Evolutionary conservation across 30 jellyfish, hydroid and myxozoan genomes (phyloP).

Genomic region (Morbakka virulenta): DNA sequence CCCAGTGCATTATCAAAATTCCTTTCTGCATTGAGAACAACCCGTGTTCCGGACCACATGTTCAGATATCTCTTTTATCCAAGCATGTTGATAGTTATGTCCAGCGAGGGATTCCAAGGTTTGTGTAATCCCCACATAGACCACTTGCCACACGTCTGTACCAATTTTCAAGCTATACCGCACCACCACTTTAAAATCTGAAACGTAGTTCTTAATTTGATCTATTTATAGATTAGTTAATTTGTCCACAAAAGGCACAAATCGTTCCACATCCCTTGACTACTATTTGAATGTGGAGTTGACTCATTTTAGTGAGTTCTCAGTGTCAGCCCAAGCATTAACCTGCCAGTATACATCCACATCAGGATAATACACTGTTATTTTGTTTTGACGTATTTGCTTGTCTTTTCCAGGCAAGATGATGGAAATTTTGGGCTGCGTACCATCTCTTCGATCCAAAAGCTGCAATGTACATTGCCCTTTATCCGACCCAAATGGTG

Average conservation of each 20-base stretch:
- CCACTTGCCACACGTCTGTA: neutral
- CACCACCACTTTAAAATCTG: neutral
- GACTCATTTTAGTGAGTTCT: neutral
- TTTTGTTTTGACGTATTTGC: neutral
- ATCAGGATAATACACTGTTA: neutral
- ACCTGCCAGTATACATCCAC: neutral
- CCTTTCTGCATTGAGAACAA: neutral
- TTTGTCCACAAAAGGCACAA: neutral
- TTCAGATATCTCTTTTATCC: neutral
- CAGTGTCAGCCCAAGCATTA: neutral
- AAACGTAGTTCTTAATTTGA: neutral
- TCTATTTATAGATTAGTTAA: neutral
- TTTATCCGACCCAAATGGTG: no score
- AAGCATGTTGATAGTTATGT: neutral
- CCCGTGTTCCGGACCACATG: neutral
- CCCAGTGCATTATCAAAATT: neutral
- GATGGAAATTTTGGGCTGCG: neutral
- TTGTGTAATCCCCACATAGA: neutral
- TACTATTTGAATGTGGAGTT: neutral
- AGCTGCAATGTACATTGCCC: neutral
- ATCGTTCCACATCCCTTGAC: neutral
- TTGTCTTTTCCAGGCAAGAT: neutral
- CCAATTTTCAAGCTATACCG: neutral
- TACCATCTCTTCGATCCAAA: neutral
- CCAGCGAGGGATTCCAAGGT: neutral